A percentile compares a stretch with the other conserved stretches of the same genome.
These are phyloP conservation scores for Leptopilina boulardi DNA, from an alignment of 1,140 invertebrate genomes.

Conservation along the genomic window DNA sequence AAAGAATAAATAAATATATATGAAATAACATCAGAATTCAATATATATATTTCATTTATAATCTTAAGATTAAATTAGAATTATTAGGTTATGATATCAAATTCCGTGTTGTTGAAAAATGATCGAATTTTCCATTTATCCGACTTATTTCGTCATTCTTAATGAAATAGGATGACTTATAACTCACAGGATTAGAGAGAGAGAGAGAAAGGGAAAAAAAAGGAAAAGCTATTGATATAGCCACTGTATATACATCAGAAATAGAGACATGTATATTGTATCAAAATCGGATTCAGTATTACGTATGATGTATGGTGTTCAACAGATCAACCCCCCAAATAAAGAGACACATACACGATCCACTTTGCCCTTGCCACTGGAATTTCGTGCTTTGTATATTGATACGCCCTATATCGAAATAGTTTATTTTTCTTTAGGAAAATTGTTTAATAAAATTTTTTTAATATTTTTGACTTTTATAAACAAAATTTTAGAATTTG, in stretches of 20 bases:
- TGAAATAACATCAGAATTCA: no score
- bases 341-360: slow-evolving; percentile 65
- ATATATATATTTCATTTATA: no score
- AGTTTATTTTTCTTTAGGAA: neutral
- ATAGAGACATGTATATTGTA: slow-evolving; percentile 66
- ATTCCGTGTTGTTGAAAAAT: slow-evolving; percentile 58
- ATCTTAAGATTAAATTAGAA: slow-evolving; percentile 46
- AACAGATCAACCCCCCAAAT: slow-evolving; percentile 69
- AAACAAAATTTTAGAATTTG: neutral
- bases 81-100: slow-evolving; percentile 54
- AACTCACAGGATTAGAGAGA: slow-evolving; percentile 59
- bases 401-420: slow-evolving; percentile 59
- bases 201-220: slow-evolving; percentile 41
- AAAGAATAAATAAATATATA: no score
- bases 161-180: slow-evolving; percentile 61
- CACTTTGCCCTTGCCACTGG: slow-evolving; percentile 54
- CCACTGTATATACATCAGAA: slow-evolving; percentile 47
- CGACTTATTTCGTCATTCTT: slow-evolving; percentile 58
- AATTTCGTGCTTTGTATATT: slow-evolving; percentile 74
- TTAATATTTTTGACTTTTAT: neutral
- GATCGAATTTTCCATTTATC: slow-evolving; percentile 65
- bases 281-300: slow-evolving; percentile 74
- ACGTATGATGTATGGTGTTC: slow-evolving; percentile 73
- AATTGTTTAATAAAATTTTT: neutral
- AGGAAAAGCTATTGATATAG: slow-evolving; percentile 59